phyloP scores from a whole-genome alignment of 2,888 invertebrate genomes.

The Phortica okadai region DNA sequence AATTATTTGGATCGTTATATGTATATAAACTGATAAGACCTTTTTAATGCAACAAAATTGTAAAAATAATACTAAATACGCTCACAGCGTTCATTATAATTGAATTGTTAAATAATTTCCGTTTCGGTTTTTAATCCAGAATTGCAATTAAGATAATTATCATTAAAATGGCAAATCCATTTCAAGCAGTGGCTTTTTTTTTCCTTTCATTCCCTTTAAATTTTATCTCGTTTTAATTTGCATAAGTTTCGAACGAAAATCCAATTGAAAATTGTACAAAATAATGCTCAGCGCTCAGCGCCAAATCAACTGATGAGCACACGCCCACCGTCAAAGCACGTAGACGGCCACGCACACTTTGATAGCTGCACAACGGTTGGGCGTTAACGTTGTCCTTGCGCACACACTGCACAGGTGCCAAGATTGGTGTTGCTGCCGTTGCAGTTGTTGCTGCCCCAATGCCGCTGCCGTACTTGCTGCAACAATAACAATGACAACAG shows the following conservation, averaged over 20 bases:
- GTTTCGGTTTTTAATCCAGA: slow-evolving; percentile 46
- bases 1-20: no score
- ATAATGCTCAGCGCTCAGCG: slow-evolving; percentile 49
- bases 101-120: slow-evolving; percentile 58
- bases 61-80: neutral
- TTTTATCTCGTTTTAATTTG: slow-evolving; percentile 51
- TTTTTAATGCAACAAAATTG: no score
- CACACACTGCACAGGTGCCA: slow-evolving; percentile 40
- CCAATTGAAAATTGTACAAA: slow-evolving; percentile 49
- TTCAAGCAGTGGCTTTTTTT: slow-evolving; percentile 35
- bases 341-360: slow-evolving; percentile 16
- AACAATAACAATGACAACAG: slow-evolving; percentile 34
- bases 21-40: no score
- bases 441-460: neutral
- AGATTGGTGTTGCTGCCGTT: slow-evolving; percentile 1
- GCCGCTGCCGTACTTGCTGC: neutral
- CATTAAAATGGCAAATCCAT: slow-evolving; percentile 58
- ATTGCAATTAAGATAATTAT: slow-evolving; percentile 72
- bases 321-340: slow-evolving; percentile 10
- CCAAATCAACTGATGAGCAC: slow-evolving; percentile 61
- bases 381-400: slow-evolving; percentile 41
- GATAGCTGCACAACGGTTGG: slow-evolving; percentile 32
- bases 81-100: slow-evolving; percentile 43
- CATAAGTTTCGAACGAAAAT: slow-evolving; percentile 65
- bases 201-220: slow-evolving; percentile 39